These are phyloP conservation scores for Apeltes quadracus DNA, from an alignment of 2,113 vertebrate species.

Conservation along the genomic window DNA sequence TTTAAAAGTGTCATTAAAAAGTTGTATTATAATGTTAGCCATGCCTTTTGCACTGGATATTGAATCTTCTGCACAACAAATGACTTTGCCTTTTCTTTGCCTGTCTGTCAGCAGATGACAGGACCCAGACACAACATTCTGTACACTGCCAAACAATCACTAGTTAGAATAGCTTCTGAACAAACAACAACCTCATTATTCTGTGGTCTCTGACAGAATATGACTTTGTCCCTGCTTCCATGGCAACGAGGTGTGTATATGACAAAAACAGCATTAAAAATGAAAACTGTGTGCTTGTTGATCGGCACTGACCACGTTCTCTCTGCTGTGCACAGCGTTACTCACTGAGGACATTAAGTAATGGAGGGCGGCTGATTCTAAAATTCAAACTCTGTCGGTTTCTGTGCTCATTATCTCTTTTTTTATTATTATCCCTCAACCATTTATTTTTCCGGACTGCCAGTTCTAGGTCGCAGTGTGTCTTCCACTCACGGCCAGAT, in stretches of 20 bases:
- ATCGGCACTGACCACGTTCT: neutral
- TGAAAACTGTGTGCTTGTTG: constrained; percentile 19
- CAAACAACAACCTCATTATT: neutral
- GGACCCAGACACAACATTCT: neutral
- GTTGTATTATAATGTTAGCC: neutral
- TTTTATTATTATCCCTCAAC: neutral
- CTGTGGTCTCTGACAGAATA: neutral
- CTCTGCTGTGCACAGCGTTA: neutral
- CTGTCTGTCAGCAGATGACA: too few relatives aligned
- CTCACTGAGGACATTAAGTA: neutral
- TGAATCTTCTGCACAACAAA: neutral
- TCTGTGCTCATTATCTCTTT: neutral
- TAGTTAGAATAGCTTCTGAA: neutral
- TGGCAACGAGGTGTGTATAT: constrained; percentile 14
- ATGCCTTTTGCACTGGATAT: too few relatives aligned
- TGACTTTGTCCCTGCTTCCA: neutral
- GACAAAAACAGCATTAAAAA: constrained; percentile 14
- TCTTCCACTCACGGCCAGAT: neutral
- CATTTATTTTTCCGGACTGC: neutral
- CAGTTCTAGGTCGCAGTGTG: neutral
- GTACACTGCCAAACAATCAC: neutral
- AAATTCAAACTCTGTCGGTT: neutral
- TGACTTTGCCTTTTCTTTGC: too few relatives aligned
- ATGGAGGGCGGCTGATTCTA: too few relatives aligned
- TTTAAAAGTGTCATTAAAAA: neutral